Conservation (phyloP, 1,140 invertebrate species). For the Episyrphus balteatus region DNA sequence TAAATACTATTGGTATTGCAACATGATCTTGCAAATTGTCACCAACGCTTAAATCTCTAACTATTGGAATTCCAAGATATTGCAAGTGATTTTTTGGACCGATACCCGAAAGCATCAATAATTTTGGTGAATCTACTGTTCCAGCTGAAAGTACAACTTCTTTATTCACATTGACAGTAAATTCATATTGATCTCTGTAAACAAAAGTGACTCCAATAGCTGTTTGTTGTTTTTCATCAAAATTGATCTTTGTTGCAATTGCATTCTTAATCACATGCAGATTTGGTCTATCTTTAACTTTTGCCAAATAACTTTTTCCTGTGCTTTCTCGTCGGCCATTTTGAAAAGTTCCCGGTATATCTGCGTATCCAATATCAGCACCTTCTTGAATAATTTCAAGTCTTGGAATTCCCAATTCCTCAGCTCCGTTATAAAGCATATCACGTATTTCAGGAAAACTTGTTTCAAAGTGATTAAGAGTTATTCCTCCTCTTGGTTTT, state of each 20-base stretch:
- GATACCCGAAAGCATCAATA: conserved; percentile 45
- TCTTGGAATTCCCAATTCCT: conserved; percentile 14
- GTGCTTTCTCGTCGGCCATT: conserved; percentile 50
- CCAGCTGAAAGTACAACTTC: conserved; percentile 48
- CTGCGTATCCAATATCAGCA: conserved; percentile 41
- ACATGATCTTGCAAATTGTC: conserved; percentile 47
- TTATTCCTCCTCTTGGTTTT: no score
- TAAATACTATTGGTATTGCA: conserved; percentile 30
- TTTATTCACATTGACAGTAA: conserved; percentile 30
- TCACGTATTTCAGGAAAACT: conserved; percentile 23
- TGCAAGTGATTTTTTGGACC: conserved; percentile 39
- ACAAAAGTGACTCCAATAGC: conserved; percentile 35
- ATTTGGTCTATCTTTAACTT: conserved; percentile 45
- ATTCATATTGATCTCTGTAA: conserved; percentile 16
- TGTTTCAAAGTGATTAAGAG: conserved; percentile 18
- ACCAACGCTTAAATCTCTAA: conserved; percentile 47
- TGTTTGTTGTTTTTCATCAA: conserved; percentile 41
- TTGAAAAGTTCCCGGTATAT: conserved; percentile 39
- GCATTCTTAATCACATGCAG: conserved; percentile 53
- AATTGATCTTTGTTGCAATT: conserved; percentile 43
- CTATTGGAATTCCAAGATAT: conserved; percentile 33
- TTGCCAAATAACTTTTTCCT: conserved; percentile 20
- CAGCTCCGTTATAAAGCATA: conserved; percentile 10
- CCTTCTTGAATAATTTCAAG: conserved; percentile 27
- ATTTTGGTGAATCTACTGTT: conserved; percentile 41